Conservation (phyloP, 2,113 vertebrate genomes). For the Mystacornis crossleyi region DNA sequence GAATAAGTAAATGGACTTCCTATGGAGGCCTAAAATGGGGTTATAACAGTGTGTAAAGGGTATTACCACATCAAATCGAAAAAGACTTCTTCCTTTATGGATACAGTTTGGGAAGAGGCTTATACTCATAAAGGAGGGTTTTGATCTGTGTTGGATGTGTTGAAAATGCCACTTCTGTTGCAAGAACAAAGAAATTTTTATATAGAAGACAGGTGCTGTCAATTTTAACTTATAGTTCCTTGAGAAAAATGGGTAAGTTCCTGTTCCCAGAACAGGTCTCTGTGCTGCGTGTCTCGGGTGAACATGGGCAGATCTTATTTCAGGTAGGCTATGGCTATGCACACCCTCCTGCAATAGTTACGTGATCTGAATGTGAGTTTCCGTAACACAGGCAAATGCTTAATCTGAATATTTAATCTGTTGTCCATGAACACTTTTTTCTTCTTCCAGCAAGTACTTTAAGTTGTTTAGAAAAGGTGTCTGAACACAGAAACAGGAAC, state of each 20-base stretch:
- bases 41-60: background rate
- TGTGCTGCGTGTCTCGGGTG: background rate
- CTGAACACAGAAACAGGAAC: background rate
- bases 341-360: background rate
- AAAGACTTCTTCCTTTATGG: background rate
- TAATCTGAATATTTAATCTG: background rate
- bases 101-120: background rate
- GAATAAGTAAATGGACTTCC: background rate
- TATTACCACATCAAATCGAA: background rate
- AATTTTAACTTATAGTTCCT: background rate
- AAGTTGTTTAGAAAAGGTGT: background rate
- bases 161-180: background rate
- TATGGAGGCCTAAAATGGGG: background rate
- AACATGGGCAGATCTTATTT: background rate
- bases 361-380: background rate
- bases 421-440: background rate
- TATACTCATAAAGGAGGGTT: background rate
- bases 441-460: background rate
- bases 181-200: background rate
- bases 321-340: background rate
- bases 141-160: background rate
- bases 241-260: background rate
- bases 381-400: background rate
- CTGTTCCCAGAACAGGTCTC: background rate
- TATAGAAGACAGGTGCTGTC: background rate